A percentile compares a stretch with the other conserved stretches of the same genome.
These are phyloP conservation scores for Argentina silus DNA, from an alignment of 2,797 vertebrate genomes.

Conservation along the genomic window DNA sequence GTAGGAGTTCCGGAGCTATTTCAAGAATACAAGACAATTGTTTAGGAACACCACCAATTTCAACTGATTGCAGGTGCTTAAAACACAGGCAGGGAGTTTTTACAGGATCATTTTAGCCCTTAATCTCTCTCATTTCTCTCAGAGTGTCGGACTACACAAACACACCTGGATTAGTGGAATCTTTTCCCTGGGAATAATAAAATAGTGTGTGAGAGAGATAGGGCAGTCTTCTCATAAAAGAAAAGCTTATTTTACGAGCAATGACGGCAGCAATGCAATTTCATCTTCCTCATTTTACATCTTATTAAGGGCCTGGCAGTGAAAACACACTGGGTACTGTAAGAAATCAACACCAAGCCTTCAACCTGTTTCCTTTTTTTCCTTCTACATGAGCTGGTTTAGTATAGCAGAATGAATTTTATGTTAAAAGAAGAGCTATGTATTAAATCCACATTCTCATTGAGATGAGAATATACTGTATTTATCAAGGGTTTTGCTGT, in stretches of 20 bases:
- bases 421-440: not conserved
- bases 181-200: conserved; percentile 14
- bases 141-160: not conserved
- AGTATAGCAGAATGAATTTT: not conserved
- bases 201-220: not conserved
- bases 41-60: conserved; percentile 49
- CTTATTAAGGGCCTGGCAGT: not conserved
- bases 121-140: conserved; percentile 33
- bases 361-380: not conserved
- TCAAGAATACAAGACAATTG: conserved; percentile 44
- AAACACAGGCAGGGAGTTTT: conserved; percentile 39
- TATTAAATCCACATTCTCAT: not conserved
- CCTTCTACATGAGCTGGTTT: not conserved
- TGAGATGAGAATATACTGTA: conserved; percentile 3
- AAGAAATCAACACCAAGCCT: conserved; percentile 17
- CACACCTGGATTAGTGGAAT: conserved; percentile 30
- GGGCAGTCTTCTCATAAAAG: conserved; percentile 27
- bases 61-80: conserved; percentile 53
- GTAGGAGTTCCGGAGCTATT: conserved; percentile 50
- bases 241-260: conserved; percentile 16
- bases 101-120: conserved; percentile 16
- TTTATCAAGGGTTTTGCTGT: not conserved
- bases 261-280: conserved; percentile 23
- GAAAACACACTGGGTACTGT: not conserved
- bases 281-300: conserved; percentile 18